Percentiles rank a stretch among this genome's conserved stretches.
Evolutionary conservation across 2,113 vertebrate genomes (phyloP).

Genomic region (Anser brachyrhynchus): DNA sequence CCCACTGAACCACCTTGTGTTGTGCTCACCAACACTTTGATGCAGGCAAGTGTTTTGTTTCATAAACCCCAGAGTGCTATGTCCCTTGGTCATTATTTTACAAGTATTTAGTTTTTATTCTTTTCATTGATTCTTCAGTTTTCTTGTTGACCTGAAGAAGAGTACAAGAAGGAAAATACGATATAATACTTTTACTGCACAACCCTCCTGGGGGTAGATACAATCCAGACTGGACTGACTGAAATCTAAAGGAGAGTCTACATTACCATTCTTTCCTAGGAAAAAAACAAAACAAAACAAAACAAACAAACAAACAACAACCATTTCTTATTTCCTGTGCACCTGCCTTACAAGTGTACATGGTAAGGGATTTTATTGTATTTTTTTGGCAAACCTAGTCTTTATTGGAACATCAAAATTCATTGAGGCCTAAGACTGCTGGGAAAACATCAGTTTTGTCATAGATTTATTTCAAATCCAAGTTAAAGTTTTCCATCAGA

Average conservation of each 20-base stretch:
- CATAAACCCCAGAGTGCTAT: neutral
- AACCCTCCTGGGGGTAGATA: neutral
- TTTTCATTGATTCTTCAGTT: constrained; percentile 16
- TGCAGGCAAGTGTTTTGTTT: neutral
- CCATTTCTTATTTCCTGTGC: neutral
- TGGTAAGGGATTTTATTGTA: neutral
- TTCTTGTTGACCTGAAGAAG: neutral
- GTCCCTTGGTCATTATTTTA: neutral
- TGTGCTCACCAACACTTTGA: neutral
- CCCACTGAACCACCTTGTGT: neutral
- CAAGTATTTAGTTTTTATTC: constrained; percentile 26
- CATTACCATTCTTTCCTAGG: neutral
- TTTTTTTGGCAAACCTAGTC: neutral
- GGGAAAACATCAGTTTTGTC: neutral
- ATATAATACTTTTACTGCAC: neutral
- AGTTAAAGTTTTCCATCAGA: neutral
- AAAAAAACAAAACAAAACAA: neutral
- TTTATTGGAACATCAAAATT: neutral
- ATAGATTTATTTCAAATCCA: neutral
- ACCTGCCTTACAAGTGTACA: neutral
- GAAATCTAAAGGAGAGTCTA: neutral
- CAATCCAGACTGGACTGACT: neutral
- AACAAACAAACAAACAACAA: too few species aligned
- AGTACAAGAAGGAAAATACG: neutral
- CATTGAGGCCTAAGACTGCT: neutral